Evolutionary conservation across 2,113 vertebrate species (phyloP).

Genomic region (Bambusicola thoracicus): DNA sequence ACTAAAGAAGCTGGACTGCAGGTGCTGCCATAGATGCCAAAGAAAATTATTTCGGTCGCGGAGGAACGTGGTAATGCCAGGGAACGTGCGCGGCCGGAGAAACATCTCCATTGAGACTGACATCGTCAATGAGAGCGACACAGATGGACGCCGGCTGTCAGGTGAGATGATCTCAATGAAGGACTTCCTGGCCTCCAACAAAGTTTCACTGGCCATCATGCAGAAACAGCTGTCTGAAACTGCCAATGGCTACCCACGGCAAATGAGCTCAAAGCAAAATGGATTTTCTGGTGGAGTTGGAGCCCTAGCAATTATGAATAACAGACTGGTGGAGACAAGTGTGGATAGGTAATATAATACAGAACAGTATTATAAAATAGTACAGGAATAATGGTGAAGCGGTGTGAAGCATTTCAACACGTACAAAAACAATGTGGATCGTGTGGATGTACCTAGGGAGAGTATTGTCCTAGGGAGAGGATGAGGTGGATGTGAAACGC

Average conservation of each 20-base stretch:
- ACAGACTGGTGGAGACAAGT: constrained; percentile 93
- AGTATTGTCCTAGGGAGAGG: not conserved
- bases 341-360: constrained; percentile 83
- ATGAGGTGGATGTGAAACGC: not conserved
- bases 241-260: constrained; percentile 86
- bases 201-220: constrained; percentile 92
- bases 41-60: constrained; percentile 78
- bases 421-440: not conserved
- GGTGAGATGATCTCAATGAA: constrained; percentile 97
- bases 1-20: constrained; percentile 82
- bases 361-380: not conserved
- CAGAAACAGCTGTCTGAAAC: constrained; percentile 95
- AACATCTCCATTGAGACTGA: constrained; percentile 91
- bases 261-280: constrained; percentile 81
- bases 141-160: constrained; percentile 88
- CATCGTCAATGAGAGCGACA: constrained; percentile 87
- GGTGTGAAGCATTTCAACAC: not conserved
- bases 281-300: constrained; percentile 94
- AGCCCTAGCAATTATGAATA: constrained; percentile 96
- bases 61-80: constrained; percentile 88
- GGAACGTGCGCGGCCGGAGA: constrained; percentile 77
- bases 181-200: constrained; percentile 92
- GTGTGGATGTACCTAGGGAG: not conserved
- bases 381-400: not conserved
- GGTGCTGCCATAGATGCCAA: constrained; percentile 82